Conservation (phyloP, 2,888 invertebrate genomes). For the Tribolium freemani region DNA sequence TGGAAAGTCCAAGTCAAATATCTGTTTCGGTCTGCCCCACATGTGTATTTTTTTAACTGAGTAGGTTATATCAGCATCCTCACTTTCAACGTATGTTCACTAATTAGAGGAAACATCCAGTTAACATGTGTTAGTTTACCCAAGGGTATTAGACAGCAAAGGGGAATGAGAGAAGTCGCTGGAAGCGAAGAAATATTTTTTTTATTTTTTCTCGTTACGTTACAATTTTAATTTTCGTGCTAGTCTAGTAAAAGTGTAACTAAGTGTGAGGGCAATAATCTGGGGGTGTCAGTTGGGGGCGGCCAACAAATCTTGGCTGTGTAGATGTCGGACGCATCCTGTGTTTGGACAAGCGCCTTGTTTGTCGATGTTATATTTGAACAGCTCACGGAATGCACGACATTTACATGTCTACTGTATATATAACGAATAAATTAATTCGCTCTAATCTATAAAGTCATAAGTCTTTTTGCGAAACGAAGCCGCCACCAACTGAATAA, state of each 20-base stretch:
- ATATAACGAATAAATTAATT: slow-evolving; percentile 61
- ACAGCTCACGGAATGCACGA: slow-evolving; percentile 59
- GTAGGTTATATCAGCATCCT: not conserved
- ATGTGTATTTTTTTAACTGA: not conserved
- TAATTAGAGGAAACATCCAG: not conserved
- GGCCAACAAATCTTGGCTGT: slow-evolving; percentile 57
- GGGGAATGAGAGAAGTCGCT: not conserved
- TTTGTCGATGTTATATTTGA: slow-evolving; percentile 63
- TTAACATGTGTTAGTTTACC: not conserved
- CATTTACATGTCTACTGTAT: slow-evolving; percentile 56
- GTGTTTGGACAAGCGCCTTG: slow-evolving; percentile 61
- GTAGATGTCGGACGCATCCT: slow-evolving; percentile 57
- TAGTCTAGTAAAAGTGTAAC: slow-evolving; percentile 15
- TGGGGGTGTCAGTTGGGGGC: slow-evolving; percentile 23
- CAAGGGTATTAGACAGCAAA: not conserved
- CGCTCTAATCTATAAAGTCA: slow-evolving; percentile 54
- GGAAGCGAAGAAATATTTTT: not conserved
- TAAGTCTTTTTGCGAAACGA: slow-evolving; percentile 55
- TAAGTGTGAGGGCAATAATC: slow-evolving; percentile 22
- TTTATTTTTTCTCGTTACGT: not conserved
- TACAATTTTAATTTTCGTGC: not conserved
- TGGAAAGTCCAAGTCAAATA: not conserved
- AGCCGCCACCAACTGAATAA: slow-evolving; percentile 54
- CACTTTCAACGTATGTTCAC: not conserved
- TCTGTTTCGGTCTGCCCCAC: not conserved